Conservation (phyloP, 2,797 vertebrate species). For the Sebastes glaucus region DNA sequence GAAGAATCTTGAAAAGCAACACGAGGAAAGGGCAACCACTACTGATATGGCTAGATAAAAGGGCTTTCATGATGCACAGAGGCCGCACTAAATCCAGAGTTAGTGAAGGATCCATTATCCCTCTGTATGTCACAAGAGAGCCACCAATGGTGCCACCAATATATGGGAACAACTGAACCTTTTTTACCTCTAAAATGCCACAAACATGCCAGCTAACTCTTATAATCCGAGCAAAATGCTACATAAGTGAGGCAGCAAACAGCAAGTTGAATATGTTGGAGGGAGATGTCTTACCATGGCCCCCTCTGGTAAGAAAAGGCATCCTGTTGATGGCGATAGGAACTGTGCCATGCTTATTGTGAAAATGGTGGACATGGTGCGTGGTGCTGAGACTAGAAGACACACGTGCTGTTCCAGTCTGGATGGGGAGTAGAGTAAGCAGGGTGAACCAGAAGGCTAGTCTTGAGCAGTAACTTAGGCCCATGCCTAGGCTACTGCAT, state of each 20-base stretch:
- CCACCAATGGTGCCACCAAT: neutral
- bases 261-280: constrained; percentile 10
- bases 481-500: constrained; percentile 73
- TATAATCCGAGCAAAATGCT: neutral
- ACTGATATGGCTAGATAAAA: constrained; percentile 50
- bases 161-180: neutral
- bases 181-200: neutral
- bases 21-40: constrained; percentile 33
- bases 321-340: constrained; percentile 97
- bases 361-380: constrained; percentile 96
- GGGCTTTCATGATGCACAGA: constrained; percentile 57
- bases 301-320: constrained; percentile 94
- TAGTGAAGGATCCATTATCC: constrained; percentile 41
- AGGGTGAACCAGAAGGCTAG: constrained; percentile 81
- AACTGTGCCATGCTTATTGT: constrained; percentile 94
- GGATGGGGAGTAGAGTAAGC: constrained; percentile 82
- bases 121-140: constrained; percentile 25
- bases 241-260: neutral
- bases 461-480: constrained; percentile 79
- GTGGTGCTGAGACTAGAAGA: constrained; percentile 95
- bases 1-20: constrained; percentile 37
- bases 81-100: constrained; percentile 46
- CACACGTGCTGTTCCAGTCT: constrained; percentile 89
- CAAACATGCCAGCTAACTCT: neutral
- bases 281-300: constrained; percentile 88